These are phyloP conservation scores for Andricus grossulariae DNA, from an alignment of 1,140 invertebrate species.

Conservation along the genomic window DNA sequence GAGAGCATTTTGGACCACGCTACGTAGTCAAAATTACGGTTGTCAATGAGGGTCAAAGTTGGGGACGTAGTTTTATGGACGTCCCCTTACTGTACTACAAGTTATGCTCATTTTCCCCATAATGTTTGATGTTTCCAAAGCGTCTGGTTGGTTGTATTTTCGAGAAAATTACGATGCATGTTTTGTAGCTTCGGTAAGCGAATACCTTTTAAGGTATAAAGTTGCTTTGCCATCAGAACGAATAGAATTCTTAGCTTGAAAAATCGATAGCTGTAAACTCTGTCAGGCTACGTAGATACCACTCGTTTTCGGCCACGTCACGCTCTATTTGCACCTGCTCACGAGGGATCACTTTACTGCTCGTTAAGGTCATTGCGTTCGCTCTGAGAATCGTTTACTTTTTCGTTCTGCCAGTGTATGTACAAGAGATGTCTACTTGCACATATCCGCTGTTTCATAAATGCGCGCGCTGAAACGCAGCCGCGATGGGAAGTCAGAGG, in stretches of 20 bases:
- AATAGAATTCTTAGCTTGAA: background rate
- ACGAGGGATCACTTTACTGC: conserved; percentile 38
- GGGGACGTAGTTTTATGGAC: too few relatives aligned
- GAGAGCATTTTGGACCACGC: too few relatives aligned
- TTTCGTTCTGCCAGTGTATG: conserved; percentile 34
- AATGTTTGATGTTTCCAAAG: too few relatives aligned
- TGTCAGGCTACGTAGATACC: conserved; percentile 7
- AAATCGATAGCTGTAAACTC: conserved; percentile 4
- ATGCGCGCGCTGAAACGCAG: background rate
- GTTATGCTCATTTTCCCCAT: too few relatives aligned
- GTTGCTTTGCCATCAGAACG: too few relatives aligned
- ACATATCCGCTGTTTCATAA: background rate
- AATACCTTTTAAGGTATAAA: too few relatives aligned
- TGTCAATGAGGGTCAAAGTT: too few relatives aligned
- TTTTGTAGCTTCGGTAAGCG: too few relatives aligned
- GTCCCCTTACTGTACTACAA: too few relatives aligned
- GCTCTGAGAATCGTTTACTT: conserved; percentile 36
- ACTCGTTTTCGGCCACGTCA: conserved; percentile 45
- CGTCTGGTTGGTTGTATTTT: too few relatives aligned
- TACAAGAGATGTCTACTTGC: background rate
- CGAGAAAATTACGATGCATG: too few relatives aligned
- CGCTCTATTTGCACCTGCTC: conserved; percentile 47
- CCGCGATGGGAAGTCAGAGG: conserved; percentile 30
- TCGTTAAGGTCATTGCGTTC: conserved; percentile 51
- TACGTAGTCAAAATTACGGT: too few relatives aligned